These are phyloP conservation scores for Brachycybe producta DNA, from an alignment of 2,888 invertebrate genomes.

Conservation along the genomic window DNA sequence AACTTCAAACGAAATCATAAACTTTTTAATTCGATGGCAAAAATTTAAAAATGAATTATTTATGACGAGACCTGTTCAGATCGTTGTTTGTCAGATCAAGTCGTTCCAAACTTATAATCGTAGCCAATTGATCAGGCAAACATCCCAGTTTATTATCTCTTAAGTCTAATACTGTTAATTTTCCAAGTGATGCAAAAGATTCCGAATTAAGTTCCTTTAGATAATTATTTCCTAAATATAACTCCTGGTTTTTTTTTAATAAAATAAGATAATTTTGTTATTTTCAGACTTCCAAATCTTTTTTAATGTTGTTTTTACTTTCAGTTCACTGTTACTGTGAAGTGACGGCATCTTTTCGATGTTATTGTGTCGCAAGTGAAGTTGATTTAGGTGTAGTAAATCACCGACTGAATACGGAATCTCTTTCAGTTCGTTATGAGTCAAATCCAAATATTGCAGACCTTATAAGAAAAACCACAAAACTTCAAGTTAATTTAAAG, in stretches of 20 bases:
- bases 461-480: no score
- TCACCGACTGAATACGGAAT: constrained; percentile 51
- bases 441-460: constrained; percentile 57
- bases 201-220: constrained; percentile 59
- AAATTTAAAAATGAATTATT: neutral
- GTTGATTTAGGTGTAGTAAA: constrained; percentile 31
- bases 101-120: constrained; percentile 59
- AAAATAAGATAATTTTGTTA: constrained; percentile 2
- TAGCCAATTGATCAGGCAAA: constrained; percentile 60
- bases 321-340: constrained; percentile 57
- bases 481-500: constrained; percentile 1
- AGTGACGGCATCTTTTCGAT: constrained; percentile 36
- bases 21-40: neutral
- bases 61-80: constrained; percentile 37
- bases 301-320: constrained; percentile 30
- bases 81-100: constrained; percentile 75
- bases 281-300: neutral
- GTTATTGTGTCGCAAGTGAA: constrained; percentile 35
- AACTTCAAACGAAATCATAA: constrained; percentile 34
- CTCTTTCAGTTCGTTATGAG: constrained; percentile 50
- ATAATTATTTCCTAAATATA: constrained; percentile 70
- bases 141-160: constrained; percentile 17
- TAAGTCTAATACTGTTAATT: constrained; percentile 26
- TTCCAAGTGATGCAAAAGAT: constrained; percentile 27
- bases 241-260: constrained; percentile 38